Base-by-base conservation (phyloP, 1,140 invertebrate species). In the Lepidotrigona ventralis region DNA sequence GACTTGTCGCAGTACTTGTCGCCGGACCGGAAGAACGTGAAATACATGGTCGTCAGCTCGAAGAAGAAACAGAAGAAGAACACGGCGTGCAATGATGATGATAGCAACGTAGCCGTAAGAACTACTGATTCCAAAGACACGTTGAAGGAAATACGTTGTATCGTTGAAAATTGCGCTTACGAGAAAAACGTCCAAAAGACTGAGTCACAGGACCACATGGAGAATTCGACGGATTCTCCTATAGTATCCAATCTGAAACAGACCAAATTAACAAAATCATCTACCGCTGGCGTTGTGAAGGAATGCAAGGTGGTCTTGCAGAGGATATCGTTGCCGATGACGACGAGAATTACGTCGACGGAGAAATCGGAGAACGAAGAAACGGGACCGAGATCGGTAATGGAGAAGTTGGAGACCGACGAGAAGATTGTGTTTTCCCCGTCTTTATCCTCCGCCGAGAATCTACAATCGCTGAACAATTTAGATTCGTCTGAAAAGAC, bases 381-480 rank as follows among this genome's bases (percentile, higher is more conserved):
- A 39, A 63, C 71, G 9, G 17, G 64, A 14, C 53, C 77, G 11
- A 84, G 73, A 23, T 74, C 83, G 0, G 54, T 90, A 4, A 87
- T 91, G 11, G 86, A 91, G 63, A 91, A 92, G 66, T 53, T 91
- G 2, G 73, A 74, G 21, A 84, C 85, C 2, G 81, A 90, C 17
- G 86, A 90, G 12, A 89, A 93, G 15, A 85, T 90, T 2, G 75
- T 86, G 19, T 79, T 92, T 15, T 19, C 85, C 56, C 39, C 68
- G 2, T 58, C 68, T 0, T 56, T 56, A 15, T 4, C 58, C 0
- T 23, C 33, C 51, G 23, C 12, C 23, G 51, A 74, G 0, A 33
- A 64, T 39, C 26, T 53, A 2, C 79, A 39, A 6, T 21, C 58
- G n/a, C 81, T 19, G 39, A 73, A 80, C n/a, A 80, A 85, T 9